Conservation (phyloP, 37 sponge, comb jelly and placozoan species). For the Axinella damicornis region DNA sequence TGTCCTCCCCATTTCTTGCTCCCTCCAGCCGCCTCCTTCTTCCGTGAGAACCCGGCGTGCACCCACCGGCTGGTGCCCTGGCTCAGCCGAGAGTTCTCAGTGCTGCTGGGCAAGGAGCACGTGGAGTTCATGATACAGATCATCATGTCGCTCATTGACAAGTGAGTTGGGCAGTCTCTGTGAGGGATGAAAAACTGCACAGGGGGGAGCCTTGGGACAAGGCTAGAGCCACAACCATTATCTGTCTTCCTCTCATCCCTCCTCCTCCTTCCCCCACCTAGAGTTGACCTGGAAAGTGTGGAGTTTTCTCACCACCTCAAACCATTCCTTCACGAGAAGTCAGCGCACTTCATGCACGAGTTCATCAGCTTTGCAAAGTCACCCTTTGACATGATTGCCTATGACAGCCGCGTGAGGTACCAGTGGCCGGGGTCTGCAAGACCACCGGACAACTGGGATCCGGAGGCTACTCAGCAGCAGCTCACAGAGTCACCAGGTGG, state of each 20-base stretch:
- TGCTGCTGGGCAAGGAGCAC: constrained; percentile 66
- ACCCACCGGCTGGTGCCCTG: constrained; percentile 82
- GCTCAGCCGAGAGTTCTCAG: constrained; percentile 74
- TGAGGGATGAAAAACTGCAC: no score
- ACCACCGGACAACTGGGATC: constrained; percentile 9
- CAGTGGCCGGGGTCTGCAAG: constrained; percentile 11
- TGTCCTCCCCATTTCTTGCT: no score
- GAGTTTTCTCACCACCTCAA: constrained; percentile 68
- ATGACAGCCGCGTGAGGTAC: constrained; percentile 68
- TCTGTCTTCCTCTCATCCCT: not conserved
- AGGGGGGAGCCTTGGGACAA: no score
- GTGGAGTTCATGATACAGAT: constrained; percentile 73
- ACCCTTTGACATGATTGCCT: constrained; percentile 84
- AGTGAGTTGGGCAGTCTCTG: constrained; percentile 26
- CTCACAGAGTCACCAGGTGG: not conserved
- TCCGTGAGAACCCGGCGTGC: constrained; percentile 74
- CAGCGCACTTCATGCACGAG: constrained; percentile 84
- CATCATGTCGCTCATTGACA: constrained; percentile 79
- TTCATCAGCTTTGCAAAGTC: constrained; percentile 75
- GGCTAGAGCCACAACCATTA: not conserved
- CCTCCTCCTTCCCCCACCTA: constrained; percentile 7
- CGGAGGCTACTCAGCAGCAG: constrained; percentile 18
- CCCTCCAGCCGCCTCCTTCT: constrained; percentile 63
- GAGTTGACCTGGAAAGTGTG: constrained; percentile 61
- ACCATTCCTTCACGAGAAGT: constrained; percentile 76